These are phyloP conservation scores for Pseudonaja textilis DNA, from an alignment of 2,113 vertebrate species.

Conservation along the genomic window DNA sequence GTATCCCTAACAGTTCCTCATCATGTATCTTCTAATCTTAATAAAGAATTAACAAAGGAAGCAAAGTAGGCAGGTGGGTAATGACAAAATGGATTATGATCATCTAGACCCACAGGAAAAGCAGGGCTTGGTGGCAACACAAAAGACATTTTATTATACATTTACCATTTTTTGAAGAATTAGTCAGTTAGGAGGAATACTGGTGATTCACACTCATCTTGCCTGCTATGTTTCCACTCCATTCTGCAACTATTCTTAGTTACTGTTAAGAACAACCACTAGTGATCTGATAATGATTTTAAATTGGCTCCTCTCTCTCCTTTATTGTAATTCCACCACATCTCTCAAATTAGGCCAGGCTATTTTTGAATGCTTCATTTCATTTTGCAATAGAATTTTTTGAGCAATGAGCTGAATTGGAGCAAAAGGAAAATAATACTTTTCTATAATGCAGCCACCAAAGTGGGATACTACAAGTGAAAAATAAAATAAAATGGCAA, in stretches of 20 bases:
- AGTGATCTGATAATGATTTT: not conserved
- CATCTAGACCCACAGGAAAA: not conserved
- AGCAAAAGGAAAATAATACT: not conserved
- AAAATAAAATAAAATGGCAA: not conserved
- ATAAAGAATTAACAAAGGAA: not conserved
- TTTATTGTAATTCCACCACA: not conserved
- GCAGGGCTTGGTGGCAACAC: not conserved
- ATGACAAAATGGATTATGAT: not conserved
- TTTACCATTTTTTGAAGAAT: not conserved
- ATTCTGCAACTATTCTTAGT: not conserved
- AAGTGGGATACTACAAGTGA: not conserved
- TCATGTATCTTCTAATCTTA: not conserved
- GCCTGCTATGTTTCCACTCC: not conserved
- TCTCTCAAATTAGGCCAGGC: not conserved
- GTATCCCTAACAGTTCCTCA: too few species aligned
- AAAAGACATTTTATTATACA: not conserved
- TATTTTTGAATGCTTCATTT: not conserved
- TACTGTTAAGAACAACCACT: not conserved
- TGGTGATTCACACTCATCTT: not conserved
- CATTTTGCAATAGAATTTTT: not conserved
- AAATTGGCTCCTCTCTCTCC: not conserved
- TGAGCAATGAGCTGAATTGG: not conserved
- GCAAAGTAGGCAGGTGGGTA: not conserved
- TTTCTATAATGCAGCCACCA: not conserved
- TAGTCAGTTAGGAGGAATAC: not conserved